phyloP scores from a whole-genome alignment of 2,113 vertebrate species.

The Pleuronectes platessa region DNA sequence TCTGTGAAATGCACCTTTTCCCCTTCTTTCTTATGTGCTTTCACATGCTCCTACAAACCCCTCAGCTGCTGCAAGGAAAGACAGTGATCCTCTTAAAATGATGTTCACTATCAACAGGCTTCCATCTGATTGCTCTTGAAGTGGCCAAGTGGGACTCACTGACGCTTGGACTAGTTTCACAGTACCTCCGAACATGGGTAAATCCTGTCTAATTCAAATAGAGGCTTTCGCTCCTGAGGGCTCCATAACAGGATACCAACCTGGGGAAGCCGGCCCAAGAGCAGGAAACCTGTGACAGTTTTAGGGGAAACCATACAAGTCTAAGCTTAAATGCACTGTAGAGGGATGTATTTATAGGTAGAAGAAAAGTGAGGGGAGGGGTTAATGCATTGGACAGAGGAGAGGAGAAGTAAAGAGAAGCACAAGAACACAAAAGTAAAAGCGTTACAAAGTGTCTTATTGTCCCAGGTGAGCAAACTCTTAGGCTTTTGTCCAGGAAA shows the following conservation, averaged over 20 bases:
- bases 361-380: background rate
- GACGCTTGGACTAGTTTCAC: constrained; percentile 1
- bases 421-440: too few species aligned
- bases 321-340: background rate
- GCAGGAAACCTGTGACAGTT: constrained; percentile 27
- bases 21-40: constrained; percentile 4
- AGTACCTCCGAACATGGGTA: constrained; percentile 43
- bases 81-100: constrained; percentile 49
- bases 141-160: constrained; percentile 45
- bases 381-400: background rate
- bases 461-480: too few species aligned
- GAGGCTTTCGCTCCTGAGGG: constrained; percentile 27
- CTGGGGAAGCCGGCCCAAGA: constrained; percentile 22
- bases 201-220: constrained; percentile 56
- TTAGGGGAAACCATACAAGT: background rate
- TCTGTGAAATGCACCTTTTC: background rate
- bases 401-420: too few species aligned
- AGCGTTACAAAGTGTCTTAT: too few species aligned
- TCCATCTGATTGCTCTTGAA: constrained; percentile 49
- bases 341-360: background rate
- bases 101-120: constrained; percentile 52
- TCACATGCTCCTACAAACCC: constrained; percentile 5
- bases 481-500: constrained; percentile 7
- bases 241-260: constrained; percentile 48
- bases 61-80: constrained; percentile 4